phyloP scores from a whole-genome alignment of 2,888 invertebrate species.

The Clivina fossor region DNA sequence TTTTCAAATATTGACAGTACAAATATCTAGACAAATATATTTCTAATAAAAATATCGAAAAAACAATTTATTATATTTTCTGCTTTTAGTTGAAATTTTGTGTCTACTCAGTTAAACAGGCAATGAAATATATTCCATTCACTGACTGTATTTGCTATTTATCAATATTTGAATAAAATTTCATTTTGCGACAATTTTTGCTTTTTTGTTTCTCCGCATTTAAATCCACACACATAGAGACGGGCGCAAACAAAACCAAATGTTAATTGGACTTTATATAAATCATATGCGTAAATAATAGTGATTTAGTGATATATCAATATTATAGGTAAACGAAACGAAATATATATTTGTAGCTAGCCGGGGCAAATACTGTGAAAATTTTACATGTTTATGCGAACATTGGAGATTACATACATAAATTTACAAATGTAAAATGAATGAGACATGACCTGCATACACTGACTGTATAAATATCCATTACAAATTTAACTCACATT shows the following conservation, averaged over 20 bases:
- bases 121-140: no score
- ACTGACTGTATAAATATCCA: slow-evolving; percentile 33
- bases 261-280: slow-evolving; percentile 28
- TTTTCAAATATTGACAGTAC: no score
- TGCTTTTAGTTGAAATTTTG: no score
- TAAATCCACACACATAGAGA: no score
- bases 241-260: neutral
- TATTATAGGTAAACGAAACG: slow-evolving; percentile 15
- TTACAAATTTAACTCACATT: slow-evolving; percentile 30
- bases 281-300: slow-evolving; percentile 22
- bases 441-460: slow-evolving; percentile 33
- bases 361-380: slow-evolving; percentile 30
- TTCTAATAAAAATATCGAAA: no score
- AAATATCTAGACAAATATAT: no score
- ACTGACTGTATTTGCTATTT: no score
- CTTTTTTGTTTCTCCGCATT: no score
- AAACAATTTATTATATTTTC: no score
- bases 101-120: no score
- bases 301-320: slow-evolving; percentile 24
- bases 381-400: slow-evolving; percentile 34
- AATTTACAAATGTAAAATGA: slow-evolving; percentile 33
- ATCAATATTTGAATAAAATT: no score
- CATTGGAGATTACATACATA: slow-evolving; percentile 30
- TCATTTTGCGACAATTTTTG: no score
- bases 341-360: slow-evolving; percentile 32